Base-by-base conservation (phyloP, 2,113 vertebrate genomes). In the Rousettus leschenaultii region DNA sequence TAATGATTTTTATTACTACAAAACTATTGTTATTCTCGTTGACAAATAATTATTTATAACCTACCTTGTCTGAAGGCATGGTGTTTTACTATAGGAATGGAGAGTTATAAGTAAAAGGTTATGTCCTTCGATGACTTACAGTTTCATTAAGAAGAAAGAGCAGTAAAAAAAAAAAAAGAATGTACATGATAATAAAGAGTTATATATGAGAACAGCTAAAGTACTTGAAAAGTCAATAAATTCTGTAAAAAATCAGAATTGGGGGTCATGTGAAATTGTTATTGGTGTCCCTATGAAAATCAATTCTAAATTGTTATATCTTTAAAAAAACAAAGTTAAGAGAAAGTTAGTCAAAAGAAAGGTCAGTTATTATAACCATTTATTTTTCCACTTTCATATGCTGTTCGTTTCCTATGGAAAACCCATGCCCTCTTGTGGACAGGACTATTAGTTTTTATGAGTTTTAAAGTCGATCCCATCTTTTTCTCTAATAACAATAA, bases 391-490 rank as follows among this genome's bases (percentile, higher is more conserved):
- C 40, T 26, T 95, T 89, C n/a, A 35, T 24, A 28, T 11, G 15
- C 22, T 53, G 0, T 86, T 22, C 7, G 75, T 90, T 74, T 95
- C 86, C 45, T 83, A 18, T 88, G 77, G 96, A 97, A 96, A 94
- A 92, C 74, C 40, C n/a, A 96, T 94, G 94, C 92, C 92, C 95
- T 96, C 93, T 96, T 74, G 96, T 97, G 94, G 92, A 93, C n/a
- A 91, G 63, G 77, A 96, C 35, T 91, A 48, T 93, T n/a, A 28
- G 26, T 63, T 90, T 90, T 91, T 84, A 75, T 65, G 18, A 88
- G 93, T 96, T 97, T 95, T 73, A 63, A 90, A 88, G 26, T 13
- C 45, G 43, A 84, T 28, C 16, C 9, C 26, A 33, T 73, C 26
- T 43, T 55, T 77, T 78, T 45, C 2, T 19, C 13, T 78, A 53